Evolutionary conservation across 2,888 invertebrate species (phyloP).

Genomic region (Bunonema sp.): DNA sequence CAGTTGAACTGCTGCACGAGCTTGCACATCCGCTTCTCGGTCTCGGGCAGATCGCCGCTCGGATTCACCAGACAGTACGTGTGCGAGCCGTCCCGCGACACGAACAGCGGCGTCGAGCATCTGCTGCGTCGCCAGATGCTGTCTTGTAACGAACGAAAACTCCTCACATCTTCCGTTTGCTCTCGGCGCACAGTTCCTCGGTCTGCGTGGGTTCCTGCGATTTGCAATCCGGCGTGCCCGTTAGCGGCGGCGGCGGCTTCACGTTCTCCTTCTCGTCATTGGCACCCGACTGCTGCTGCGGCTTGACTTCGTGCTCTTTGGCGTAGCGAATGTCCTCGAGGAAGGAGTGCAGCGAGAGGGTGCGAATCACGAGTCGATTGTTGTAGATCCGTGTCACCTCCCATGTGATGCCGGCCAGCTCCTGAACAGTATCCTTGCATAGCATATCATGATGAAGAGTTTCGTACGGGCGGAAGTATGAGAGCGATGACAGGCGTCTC

Average conservation of each 20-base stretch:
- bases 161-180: slow-evolving; percentile 1
- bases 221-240: too few species aligned
- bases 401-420: slow-evolving; percentile 8
- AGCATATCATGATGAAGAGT: too few species aligned
- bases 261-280: too few species aligned
- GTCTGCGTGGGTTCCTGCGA: too few species aligned
- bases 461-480: too few species aligned
- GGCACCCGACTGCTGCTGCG: too few species aligned
- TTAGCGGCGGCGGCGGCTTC: too few species aligned
- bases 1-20: slow-evolving; percentile 8
- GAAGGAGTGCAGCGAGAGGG: slow-evolving; percentile 14
- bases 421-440: too few species aligned
- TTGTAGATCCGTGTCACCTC: slow-evolving; percentile 10
- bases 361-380: slow-evolving; percentile 9
- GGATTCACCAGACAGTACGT: slow-evolving; percentile 17
- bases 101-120: slow-evolving; percentile 10
- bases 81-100: slow-evolving; percentile 10
- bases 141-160: not conserved
- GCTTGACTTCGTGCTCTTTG: too few species aligned
- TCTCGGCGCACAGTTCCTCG: too few species aligned
- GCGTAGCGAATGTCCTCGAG: slow-evolving; percentile 5
- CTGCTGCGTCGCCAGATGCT: slow-evolving; percentile 3
- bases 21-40: slow-evolving; percentile 9
- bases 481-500: too few species aligned
- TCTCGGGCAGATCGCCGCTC: slow-evolving; percentile 10